A percentile compares a stretch with the other conserved stretches of the same genome.
Evolutionary conservation across 2,113 vertebrate genomes (phyloP).

Genomic region (Oceanites oceanicus): DNA sequence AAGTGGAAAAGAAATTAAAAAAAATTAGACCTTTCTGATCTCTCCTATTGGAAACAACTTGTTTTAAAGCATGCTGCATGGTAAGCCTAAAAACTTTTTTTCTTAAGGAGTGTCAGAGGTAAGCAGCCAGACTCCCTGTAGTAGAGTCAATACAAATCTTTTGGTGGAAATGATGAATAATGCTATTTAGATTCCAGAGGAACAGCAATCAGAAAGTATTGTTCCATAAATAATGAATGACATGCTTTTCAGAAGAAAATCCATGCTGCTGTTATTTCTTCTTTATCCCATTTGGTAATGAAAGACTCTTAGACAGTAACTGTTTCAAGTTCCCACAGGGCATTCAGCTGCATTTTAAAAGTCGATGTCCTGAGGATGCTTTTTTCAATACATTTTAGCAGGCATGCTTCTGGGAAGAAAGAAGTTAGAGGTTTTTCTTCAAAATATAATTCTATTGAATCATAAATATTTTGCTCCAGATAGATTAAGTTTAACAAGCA

Average conservation of each 20-base stretch:
- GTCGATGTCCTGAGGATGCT: neutral
- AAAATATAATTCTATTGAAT: neutral
- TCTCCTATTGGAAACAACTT: neutral
- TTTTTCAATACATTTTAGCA: neutral
- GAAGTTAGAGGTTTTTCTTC: neutral
- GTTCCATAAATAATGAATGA: slow-evolving; percentile 10
- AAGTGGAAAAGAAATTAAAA: neutral
- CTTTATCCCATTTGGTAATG: neutral
- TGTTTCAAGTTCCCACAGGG: neutral
- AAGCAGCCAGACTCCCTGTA: neutral
- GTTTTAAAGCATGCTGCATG: neutral
- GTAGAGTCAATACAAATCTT: neutral
- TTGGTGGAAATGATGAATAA: neutral
- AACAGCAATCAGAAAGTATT: neutral
- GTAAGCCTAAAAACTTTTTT: neutral
- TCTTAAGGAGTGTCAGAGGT: neutral
- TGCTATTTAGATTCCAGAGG: neutral
- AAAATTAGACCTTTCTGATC: neutral
- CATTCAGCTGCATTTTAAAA: neutral
- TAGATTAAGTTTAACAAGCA: neutral
- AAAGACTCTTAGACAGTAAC: neutral
- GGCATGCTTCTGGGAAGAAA: neutral
- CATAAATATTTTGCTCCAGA: neutral
- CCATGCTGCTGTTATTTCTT: neutral
- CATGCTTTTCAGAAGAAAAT: neutral